These are phyloP conservation scores for Vicugna pacos DNA, from an alignment of 2,113 vertebrate genomes.

Conservation along the genomic window DNA sequence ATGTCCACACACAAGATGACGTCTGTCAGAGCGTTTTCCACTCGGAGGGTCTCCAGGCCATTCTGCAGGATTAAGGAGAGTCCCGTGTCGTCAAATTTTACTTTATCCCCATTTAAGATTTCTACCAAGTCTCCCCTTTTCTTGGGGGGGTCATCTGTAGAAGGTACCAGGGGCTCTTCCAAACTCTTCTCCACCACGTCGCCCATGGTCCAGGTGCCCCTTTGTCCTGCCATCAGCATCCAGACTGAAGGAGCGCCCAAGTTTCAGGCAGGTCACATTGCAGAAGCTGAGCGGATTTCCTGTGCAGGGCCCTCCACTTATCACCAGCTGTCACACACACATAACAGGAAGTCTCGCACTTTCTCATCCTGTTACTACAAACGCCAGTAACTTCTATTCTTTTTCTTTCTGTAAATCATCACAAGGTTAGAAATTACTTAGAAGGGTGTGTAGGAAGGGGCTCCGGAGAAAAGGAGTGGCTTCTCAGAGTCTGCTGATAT, in stretches of 20 bases:
- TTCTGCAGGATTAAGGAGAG: conserved; percentile 94
- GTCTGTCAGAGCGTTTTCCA: conserved; percentile 95
- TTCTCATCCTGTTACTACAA: conserved; percentile 91
- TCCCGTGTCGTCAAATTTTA: conserved; percentile 92
- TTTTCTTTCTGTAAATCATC: conserved; percentile 79
- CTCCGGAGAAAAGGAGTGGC: background rate
- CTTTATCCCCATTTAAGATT: conserved; percentile 86
- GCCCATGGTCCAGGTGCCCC: conserved; percentile 88
- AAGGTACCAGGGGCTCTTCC: conserved; percentile 83
- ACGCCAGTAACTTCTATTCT: conserved; percentile 79
- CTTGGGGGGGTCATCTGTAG: conserved; percentile 76
- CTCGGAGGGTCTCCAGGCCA: conserved; percentile 93
- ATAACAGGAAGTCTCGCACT: conserved; percentile 93
- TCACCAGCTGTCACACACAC: conserved; percentile 90
- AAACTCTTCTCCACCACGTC: conserved; percentile 92
- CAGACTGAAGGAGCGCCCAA: conserved; percentile 82
- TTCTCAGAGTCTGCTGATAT: background rate
- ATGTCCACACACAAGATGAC: conserved; percentile 92
- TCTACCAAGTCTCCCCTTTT: conserved; percentile 86
- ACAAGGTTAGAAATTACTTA: conserved; percentile 76
- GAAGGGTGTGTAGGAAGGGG: conserved; percentile 37
- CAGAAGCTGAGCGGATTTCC: conserved; percentile 91
- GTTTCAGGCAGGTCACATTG: conserved; percentile 85
- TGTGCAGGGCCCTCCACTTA: conserved; percentile 89
- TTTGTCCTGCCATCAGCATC: conserved; percentile 81